These are phyloP conservation scores for Axis porcinus DNA, from an alignment of 2,113 vertebrate genomes.

Conservation along the genomic window DNA sequence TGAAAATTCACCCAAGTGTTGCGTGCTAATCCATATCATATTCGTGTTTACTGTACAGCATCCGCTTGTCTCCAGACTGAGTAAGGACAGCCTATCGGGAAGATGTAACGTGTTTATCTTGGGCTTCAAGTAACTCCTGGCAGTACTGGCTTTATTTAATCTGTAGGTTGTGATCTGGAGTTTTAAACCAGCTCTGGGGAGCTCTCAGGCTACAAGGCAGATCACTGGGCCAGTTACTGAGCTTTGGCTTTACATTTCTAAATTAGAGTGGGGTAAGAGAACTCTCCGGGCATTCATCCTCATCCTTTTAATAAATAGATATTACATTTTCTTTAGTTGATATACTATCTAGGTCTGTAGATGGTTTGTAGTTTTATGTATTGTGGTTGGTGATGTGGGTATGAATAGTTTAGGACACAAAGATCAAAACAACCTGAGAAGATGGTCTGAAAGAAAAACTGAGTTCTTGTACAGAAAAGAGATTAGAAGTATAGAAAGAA, in stretches of 20 bases:
- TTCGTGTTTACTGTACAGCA: background rate
- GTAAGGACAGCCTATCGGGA: background rate
- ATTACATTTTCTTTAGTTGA: slow-evolving; percentile 6
- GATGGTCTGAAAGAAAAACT: background rate
- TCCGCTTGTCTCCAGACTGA: background rate
- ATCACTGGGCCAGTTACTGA: background rate
- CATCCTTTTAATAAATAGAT: background rate
- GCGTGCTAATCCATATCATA: background rate
- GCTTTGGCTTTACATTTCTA: background rate
- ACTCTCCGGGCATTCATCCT: background rate
- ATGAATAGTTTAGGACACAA: background rate
- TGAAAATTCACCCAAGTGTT: background rate
- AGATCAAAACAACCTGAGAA: background rate
- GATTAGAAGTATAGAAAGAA: background rate
- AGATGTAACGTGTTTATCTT: background rate
- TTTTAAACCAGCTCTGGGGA: background rate
- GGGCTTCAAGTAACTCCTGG: background rate
- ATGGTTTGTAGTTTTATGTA: background rate
- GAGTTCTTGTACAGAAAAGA: background rate
- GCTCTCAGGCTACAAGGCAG: background rate
- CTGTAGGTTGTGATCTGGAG: background rate
- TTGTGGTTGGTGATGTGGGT: background rate
- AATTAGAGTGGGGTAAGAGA: background rate
- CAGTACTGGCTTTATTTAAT: background rate
- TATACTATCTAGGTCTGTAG: background rate